phyloP scores from a whole-genome alignment of 2,797 vertebrate species.

The Helarctos malayanus region DNA sequence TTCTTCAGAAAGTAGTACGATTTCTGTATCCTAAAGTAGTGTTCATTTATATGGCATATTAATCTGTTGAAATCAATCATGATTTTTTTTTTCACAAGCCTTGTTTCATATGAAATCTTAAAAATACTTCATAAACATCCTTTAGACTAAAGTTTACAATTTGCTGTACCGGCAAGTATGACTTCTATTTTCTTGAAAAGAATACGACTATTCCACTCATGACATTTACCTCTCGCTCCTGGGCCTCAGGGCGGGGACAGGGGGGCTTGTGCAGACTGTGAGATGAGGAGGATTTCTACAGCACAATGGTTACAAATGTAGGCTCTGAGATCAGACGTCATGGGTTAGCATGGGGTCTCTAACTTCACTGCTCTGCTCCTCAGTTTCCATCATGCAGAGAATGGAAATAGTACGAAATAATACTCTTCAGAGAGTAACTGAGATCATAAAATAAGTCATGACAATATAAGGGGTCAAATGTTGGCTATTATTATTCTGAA shows the following conservation, averaged over 20 bases:
- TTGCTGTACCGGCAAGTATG: neutral
- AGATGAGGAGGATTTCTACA: neutral
- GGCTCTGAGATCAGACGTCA: neutral
- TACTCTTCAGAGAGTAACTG: neutral
- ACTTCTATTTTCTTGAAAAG: neutral
- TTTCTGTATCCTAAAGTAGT: neutral
- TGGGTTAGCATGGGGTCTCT: neutral
- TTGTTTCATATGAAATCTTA: neutral
- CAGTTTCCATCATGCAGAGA: neutral
- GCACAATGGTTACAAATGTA: too few species aligned
- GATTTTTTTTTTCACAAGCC: neutral
- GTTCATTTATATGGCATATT: neutral
- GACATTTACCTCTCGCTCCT: neutral
- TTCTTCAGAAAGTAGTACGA: neutral
- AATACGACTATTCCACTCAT: too few species aligned
- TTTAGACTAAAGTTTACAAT: neutral
- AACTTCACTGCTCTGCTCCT: neutral
- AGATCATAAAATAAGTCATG: neutral
- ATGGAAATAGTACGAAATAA: neutral
- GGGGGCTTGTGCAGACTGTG: neutral
- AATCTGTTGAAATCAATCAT: neutral
- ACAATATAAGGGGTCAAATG: neutral
- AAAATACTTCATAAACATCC: neutral
- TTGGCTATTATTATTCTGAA: neutral
- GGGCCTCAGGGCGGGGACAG: rapidly evolving